A percentile compares a stretch with the other conserved stretches of the same genome.
Conservation (phyloP, 2,113 vertebrate genomes). For the Thamnophis sirtalis region DNA sequence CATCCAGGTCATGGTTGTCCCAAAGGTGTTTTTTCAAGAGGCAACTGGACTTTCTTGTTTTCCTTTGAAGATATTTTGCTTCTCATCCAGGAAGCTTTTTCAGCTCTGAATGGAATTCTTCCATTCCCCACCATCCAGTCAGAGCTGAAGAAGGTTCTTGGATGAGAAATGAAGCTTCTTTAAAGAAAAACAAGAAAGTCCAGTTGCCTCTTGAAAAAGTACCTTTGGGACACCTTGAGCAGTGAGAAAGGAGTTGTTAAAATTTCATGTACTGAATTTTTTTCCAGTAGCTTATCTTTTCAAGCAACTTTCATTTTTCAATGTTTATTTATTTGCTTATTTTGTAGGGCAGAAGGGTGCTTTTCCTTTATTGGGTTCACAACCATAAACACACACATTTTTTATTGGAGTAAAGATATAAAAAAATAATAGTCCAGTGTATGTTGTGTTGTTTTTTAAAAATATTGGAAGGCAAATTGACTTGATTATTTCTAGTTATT, state of each 20-base stretch:
- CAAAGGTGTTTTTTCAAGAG: too few species aligned
- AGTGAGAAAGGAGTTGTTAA: background rate
- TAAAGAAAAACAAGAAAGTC: too few species aligned
- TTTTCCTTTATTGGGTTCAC: background rate
- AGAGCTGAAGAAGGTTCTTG: too few species aligned
- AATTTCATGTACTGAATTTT: background rate
- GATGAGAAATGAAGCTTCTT: too few species aligned
- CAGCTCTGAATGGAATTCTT: too few species aligned
- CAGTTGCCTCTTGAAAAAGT: too few species aligned
- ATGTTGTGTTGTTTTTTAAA: background rate
- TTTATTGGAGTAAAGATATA: background rate
- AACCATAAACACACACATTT: background rate
- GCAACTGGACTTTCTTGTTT: too few species aligned
- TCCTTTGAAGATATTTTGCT: too few species aligned
- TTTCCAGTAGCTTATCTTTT: background rate
- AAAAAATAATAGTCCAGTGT: background rate
- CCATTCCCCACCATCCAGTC: too few species aligned
- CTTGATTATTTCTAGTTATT: background rate
- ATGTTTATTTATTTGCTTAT: background rate
- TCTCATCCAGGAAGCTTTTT: too few species aligned
- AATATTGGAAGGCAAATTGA: conserved; percentile 1
- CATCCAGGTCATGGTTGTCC: too few species aligned
- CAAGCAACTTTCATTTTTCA: background rate
- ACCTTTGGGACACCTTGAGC: background rate
- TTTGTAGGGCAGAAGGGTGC: background rate